These are phyloP conservation scores for Xenopus laevis DNA, from an alignment of 2,113 vertebrate species.

Conservation along the genomic window DNA sequence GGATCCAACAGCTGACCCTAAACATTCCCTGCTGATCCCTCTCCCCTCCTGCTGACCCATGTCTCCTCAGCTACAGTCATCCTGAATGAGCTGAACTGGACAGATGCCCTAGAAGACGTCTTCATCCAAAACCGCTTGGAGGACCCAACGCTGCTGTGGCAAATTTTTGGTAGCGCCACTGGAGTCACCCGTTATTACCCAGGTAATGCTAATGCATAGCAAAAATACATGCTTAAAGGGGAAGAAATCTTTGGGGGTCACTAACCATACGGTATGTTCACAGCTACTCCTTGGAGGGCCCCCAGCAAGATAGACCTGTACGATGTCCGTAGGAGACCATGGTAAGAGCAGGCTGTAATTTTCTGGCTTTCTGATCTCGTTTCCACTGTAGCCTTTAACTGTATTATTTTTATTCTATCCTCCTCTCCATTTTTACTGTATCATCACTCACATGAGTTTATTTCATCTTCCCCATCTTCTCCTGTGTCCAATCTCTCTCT, in stretches of 20 bases:
- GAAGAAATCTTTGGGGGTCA: neutral
- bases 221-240: neutral
- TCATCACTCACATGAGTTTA: neutral
- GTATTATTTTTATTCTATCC: neutral
- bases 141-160: conserved; percentile 92
- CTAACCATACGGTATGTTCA: neutral
- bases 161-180: conserved; percentile 94
- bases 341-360: conserved; percentile 67
- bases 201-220: conserved; percentile 61
- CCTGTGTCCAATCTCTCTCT: neutral
- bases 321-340: conserved; percentile 91
- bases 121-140: conserved; percentile 89
- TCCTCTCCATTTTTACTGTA: neutral
- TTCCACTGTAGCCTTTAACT: neutral
- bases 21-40: neutral
- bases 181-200: conserved; percentile 96
- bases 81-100: conserved; percentile 96
- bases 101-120: conserved; percentile 85
- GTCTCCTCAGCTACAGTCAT: conserved; percentile 80
- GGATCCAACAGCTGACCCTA: conserved; percentile 2
- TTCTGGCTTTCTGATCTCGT: neutral
- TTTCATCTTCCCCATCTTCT: neutral
- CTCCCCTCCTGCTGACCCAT: conserved; percentile 2
- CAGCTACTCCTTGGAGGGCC: conserved; percentile 91
- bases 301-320: conserved; percentile 98